These are phyloP conservation scores for Erannis defoliaria DNA, from an alignment of 2,888 invertebrate species.

Conservation along the genomic window DNA sequence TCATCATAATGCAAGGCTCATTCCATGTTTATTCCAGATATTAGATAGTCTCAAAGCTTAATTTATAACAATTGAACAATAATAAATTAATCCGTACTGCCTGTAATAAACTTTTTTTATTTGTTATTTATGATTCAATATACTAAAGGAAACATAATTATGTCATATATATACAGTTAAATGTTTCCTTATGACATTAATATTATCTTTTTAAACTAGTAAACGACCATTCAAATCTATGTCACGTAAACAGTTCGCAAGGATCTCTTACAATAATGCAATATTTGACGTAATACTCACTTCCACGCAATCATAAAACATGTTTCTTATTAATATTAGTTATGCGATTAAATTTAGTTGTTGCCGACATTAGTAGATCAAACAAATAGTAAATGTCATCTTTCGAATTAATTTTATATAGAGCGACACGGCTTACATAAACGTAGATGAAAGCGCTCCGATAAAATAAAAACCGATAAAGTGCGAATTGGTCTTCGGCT, in stretches of 20 bases:
- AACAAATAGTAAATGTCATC: conserved; percentile 32
- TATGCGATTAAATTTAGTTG: conserved; percentile 22
- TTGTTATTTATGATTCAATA: neutral
- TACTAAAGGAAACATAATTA: conserved; percentile 14
- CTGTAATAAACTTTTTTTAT: too few relatives aligned
- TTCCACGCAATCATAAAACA: conserved; percentile 25
- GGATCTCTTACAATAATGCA: conserved; percentile 23
- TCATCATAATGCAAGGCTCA: too few relatives aligned
- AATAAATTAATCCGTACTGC: too few relatives aligned
- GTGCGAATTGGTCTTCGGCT: too few relatives aligned
- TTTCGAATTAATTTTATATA: conserved; percentile 20
- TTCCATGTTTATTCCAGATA: too few relatives aligned
- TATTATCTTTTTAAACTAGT: too few relatives aligned
- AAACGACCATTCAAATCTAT: conserved; percentile 27
- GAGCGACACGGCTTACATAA: neutral
- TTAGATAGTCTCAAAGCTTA: too few relatives aligned
- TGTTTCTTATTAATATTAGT: conserved; percentile 27
- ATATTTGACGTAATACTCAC: conserved; percentile 25
- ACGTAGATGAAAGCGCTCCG: neutral
- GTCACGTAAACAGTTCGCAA: conserved; percentile 29
- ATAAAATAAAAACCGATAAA: too few relatives aligned
- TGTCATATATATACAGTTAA: too few relatives aligned
- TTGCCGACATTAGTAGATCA: conserved; percentile 28
- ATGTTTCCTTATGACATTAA: too few relatives aligned
- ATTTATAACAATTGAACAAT: too few relatives aligned